These are phyloP conservation scores for Melieria picta DNA, from an alignment of 2,888 invertebrate species.

Conservation along the genomic window DNA sequence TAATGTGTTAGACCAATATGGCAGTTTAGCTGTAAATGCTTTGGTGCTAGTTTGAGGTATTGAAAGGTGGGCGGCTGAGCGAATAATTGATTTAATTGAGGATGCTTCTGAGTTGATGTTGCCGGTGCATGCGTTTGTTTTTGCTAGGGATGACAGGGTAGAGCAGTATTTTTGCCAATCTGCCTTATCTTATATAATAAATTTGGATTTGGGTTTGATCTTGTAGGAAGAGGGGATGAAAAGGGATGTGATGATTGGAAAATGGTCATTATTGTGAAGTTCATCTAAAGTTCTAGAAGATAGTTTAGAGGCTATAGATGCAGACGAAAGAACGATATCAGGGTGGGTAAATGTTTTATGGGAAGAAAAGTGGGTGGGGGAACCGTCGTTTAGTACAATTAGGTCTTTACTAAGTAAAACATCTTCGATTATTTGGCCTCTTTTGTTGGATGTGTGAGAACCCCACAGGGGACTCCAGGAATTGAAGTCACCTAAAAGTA, in stretches of 20 bases:
- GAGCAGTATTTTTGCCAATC: too few species aligned
- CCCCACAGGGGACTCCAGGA: conserved; percentile 16
- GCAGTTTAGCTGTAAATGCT: too few species aligned
- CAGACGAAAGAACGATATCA: conserved; percentile 7
- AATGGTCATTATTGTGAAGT: conserved; percentile 21
- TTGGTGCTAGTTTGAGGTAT: too few species aligned
- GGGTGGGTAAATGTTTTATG: conserved; percentile 12
- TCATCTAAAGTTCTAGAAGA: conserved; percentile 4
- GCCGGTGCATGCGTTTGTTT: too few species aligned
- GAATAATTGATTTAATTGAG: too few species aligned
- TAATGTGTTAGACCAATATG: too few species aligned
- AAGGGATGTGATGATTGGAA: not conserved
- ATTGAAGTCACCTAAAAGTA: conserved; percentile 21
- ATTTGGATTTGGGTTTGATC: conserved; percentile 7
- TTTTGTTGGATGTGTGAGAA: not conserved
- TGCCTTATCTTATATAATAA: not conserved
- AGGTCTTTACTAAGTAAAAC: not conserved
- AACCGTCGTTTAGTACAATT: conserved; percentile 6
- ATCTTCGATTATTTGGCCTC: conserved; percentile 6
- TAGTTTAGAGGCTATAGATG: conserved; percentile 12
- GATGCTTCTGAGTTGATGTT: too few species aligned
- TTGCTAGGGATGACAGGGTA: too few species aligned
- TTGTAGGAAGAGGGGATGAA: not conserved
- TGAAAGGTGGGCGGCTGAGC: too few species aligned
- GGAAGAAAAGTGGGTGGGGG: conserved; percentile 5